Evolutionary conservation across 2,888 invertebrate genomes (phyloP).

Genomic region (Volucella zonaria): DNA sequence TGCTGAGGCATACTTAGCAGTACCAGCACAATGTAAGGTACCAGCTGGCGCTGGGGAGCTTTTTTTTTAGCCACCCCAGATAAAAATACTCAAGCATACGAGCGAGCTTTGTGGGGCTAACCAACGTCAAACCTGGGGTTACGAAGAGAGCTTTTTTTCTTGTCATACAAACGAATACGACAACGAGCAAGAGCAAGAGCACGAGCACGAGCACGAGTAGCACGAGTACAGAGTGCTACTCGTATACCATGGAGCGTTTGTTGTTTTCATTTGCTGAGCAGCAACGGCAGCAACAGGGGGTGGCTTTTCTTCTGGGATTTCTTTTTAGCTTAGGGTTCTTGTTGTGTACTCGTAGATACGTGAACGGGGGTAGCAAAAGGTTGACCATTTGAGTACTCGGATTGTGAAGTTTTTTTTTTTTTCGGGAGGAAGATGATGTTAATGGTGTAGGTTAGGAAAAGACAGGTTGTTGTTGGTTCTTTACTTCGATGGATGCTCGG

Average conservation of each 20-base stretch:
- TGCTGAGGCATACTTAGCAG: conserved; percentile 47
- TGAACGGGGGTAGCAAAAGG: conserved; percentile 28
- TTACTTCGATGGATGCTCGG: background rate
- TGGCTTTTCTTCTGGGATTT: background rate
- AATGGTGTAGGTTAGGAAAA: conserved; percentile 41
- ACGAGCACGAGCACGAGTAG: too few species aligned
- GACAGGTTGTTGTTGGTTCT: conserved; percentile 21
- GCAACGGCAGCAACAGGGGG: background rate
- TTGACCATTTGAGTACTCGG: conserved; percentile 40
- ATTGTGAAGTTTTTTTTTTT: background rate
- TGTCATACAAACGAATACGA: background rate
- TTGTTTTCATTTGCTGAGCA: conserved; percentile 33
- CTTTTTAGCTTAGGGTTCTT: background rate
- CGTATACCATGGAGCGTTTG: background rate
- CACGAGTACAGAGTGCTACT: too few species aligned
- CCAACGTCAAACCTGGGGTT: conserved; percentile 49
- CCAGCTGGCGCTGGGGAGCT: conserved; percentile 58
- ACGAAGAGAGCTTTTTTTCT: conserved; percentile 38
- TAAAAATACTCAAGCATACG: conserved; percentile 44
- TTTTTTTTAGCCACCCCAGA: conserved; percentile 67
- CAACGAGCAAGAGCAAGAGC: too few species aligned
- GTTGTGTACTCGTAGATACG: conserved; percentile 19
- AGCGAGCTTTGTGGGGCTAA: conserved; percentile 39
- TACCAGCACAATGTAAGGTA: too few species aligned
- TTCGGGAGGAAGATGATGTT: too few species aligned